Percentiles rank a stretch among this genome's conserved stretches.
These are phyloP conservation scores for Tragelaphus strepsiceros DNA, from an alignment of 2,113 vertebrate species.

Conservation along the genomic window DNA sequence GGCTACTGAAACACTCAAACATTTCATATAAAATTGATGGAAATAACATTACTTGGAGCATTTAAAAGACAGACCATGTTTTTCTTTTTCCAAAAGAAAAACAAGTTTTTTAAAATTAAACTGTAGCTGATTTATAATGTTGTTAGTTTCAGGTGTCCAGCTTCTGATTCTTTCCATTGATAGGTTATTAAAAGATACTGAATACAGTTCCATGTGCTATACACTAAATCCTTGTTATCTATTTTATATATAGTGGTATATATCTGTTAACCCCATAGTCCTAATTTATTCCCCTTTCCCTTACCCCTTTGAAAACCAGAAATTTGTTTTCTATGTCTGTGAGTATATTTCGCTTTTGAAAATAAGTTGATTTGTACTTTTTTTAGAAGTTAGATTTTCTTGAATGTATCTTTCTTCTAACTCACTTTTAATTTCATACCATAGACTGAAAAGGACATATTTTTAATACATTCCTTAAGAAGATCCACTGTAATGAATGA, in stretches of 20 bases:
- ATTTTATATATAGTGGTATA: neutral
- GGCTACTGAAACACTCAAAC: neutral
- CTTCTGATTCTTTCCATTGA: neutral
- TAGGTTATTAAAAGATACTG: neutral
- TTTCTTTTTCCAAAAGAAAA: neutral
- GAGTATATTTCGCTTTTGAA: neutral
- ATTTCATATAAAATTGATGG: neutral
- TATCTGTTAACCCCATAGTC: neutral
- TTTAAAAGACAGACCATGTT: neutral
- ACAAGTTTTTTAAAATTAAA: neutral
- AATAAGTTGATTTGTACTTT: neutral
- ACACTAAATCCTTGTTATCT: neutral
- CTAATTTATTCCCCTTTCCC: neutral
- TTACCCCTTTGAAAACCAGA: neutral
- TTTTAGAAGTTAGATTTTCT: neutral
- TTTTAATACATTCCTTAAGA: slow-evolving; percentile 19
- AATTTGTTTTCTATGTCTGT: neutral
- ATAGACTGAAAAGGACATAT: neutral
- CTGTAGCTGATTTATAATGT: neutral
- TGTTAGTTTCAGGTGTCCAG: neutral
- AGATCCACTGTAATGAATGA: neutral
- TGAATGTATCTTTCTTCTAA: neutral
- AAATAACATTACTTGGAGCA: neutral
- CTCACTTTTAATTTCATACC: neutral
- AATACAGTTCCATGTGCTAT: neutral